A percentile compares a stretch with the other conserved stretches of the same genome.
phyloP scores from a whole-genome alignment of 2,113 vertebrate genomes.

The Hassar affinis region DNA sequence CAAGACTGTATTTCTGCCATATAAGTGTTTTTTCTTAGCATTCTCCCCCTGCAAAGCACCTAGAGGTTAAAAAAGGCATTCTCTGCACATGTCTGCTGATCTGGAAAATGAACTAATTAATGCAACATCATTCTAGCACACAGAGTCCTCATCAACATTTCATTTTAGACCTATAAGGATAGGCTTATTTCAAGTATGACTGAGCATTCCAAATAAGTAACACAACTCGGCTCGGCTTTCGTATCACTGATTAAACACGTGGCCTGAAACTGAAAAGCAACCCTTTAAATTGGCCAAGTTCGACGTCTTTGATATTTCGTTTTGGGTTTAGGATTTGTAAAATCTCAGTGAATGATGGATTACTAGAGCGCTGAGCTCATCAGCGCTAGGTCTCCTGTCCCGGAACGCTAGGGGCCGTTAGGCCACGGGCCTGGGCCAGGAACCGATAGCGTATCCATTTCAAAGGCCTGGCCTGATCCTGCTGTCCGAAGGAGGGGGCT shows the following conservation, averaged over 20 bases:
- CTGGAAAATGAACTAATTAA: conserved; percentile 48
- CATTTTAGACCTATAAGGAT: conserved; percentile 29
- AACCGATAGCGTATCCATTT: conserved; percentile 68
- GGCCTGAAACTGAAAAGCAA: conserved; percentile 56
- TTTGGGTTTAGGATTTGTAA: conserved; percentile 41
- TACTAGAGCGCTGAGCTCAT: conserved; percentile 51
- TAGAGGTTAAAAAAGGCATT: conserved; percentile 39
- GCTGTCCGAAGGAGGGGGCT: conserved; percentile 55
- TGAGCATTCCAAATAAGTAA: conserved; percentile 44
- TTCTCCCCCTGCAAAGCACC: conserved; percentile 25
- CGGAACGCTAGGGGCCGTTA: conserved; percentile 32
- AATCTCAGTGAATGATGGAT: conserved; percentile 57
- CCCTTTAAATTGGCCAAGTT: conserved; percentile 8
- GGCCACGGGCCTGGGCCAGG: conserved; percentile 41
- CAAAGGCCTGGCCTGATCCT: conserved; percentile 59
- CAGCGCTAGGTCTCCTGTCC: conserved; percentile 53
- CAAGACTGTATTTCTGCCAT: background rate
- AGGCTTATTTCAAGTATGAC: conserved; percentile 38
- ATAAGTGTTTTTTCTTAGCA: background rate
- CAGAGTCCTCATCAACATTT: conserved; percentile 17
- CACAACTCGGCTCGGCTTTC: conserved; percentile 35
- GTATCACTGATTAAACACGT: conserved; percentile 42
- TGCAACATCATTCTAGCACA: conserved; percentile 37
- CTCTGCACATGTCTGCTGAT: conserved; percentile 34
- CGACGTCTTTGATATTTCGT: conserved; percentile 51